Conservation (phyloP, 2,797 vertebrate genomes). For the Chloroceryle inda region DNA sequence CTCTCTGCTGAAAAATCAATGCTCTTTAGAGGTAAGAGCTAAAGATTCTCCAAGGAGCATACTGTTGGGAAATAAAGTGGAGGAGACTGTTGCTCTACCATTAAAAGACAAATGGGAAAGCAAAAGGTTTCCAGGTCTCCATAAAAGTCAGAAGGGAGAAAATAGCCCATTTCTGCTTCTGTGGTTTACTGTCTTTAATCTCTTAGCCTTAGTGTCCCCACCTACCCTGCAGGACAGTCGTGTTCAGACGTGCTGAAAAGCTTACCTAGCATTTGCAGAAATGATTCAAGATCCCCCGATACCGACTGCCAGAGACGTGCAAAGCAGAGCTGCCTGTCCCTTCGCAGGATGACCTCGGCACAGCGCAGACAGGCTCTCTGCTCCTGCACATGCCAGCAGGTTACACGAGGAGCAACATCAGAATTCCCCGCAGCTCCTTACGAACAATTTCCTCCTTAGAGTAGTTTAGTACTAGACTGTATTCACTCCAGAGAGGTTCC, state of each 20-base stretch:
- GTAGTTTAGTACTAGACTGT: neutral
- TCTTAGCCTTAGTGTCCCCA: neutral
- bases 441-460: neutral
- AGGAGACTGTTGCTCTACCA: neutral
- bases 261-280: neutral
- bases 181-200: neutral
- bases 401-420: fast-evolving
- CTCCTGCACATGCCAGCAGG: fast-evolving
- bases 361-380: fast-evolving
- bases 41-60: neutral
- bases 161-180: neutral
- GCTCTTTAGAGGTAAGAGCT: neutral
- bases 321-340: neutral
- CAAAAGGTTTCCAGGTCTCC: neutral
- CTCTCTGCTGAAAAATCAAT: slow-evolving; percentile 15
- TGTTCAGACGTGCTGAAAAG: neutral
- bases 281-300: neutral
- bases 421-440: neutral
- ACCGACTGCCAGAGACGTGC: neutral
- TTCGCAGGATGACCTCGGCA: fast-evolving
- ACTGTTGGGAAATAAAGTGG: neutral
- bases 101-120: neutral
- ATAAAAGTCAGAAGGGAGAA: neutral
- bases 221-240: neutral
- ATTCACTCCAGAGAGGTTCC: neutral